Base-by-base conservation (phyloP, 2,797 vertebrate species). In the Tokudaia muenninki region DNA sequence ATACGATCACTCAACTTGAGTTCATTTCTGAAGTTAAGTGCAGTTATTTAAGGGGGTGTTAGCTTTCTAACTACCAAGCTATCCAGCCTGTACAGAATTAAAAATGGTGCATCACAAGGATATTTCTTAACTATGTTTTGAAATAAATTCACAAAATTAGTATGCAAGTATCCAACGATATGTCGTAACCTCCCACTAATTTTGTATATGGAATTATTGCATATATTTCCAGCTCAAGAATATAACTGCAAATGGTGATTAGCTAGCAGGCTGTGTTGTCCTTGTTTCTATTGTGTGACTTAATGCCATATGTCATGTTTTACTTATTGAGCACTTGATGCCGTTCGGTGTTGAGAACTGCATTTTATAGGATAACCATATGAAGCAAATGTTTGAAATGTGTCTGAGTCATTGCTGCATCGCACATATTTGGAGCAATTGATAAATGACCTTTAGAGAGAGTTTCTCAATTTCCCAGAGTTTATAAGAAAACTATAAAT, bases 31-130 rank as follows among this genome's bases (percentile, higher is more conserved):
- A 98, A 96, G 90, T 96, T 91, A 88, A 90, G 91, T 86, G 87
- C 89, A 96, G 95, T 97, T 98, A 95, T 97, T 98, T 97, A 97
- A 97, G 98, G 98, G 96, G 97, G 95, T 92, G 94, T 97, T 97
- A 95, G 97, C 96, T 96, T 97, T 96, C 95, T 98, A 95, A 70
- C 94, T 97, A 91, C 95, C 94, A 41, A 94, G 93, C 96, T 91
- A 90, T 96, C 95, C 79, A 59, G 96, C 89, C 9, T 90, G 37
- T 50, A 13, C 61, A 91, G 97, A 93, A 96, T 96, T 98, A 97
- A 91, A 97, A 92, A 93, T 92, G 55, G 84, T 97, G 12, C 6
- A 14, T 95, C 86, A 14, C 91, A n/a, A 65, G 57, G 65, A 93
- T 95, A 94, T 77, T 90, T 67, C 87, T 96, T 96, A 87, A 90